phyloP scores from a whole-genome alignment of 2,113 vertebrate genomes.

The Hippopotamus amphibius region DNA sequence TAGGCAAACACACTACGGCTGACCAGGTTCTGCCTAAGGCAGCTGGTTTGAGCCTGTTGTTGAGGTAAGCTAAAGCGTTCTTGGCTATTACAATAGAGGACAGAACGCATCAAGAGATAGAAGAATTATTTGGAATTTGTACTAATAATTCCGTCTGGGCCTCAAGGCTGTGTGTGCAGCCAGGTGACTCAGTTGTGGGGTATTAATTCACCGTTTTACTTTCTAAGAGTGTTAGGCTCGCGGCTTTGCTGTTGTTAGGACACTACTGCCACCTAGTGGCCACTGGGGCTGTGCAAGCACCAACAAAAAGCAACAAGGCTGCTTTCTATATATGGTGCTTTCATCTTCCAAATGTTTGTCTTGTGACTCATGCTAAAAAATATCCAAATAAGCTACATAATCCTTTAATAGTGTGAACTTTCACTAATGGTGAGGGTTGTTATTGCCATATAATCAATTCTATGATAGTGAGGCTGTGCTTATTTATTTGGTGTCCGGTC shows the following conservation, averaged over 20 bases:
- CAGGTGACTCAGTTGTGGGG: too few relatives aligned
- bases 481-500: neutral
- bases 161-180: neutral
- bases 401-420: neutral
- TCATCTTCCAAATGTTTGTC: slow-evolving; percentile 10
- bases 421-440: neutral
- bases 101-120: neutral
- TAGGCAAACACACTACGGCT: neutral
- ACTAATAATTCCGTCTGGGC: neutral
- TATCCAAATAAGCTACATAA: neutral
- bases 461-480: neutral
- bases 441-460: neutral
- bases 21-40: neutral
- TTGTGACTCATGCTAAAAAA: slow-evolving; percentile 13
- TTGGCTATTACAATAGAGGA: neutral
- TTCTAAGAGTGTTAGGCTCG: neutral
- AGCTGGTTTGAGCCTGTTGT: neutral
- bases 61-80: neutral
- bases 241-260: neutral
- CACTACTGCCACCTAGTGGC: slow-evolving; percentile 72
- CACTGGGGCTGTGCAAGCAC: neutral
- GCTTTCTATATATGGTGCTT: neutral
- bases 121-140: neutral
- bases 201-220: neutral
- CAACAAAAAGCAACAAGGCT: neutral